These are phyloP conservation scores for Lasiurus borealis DNA, from an alignment of 2,113 vertebrate genomes.

Conservation along the genomic window DNA sequence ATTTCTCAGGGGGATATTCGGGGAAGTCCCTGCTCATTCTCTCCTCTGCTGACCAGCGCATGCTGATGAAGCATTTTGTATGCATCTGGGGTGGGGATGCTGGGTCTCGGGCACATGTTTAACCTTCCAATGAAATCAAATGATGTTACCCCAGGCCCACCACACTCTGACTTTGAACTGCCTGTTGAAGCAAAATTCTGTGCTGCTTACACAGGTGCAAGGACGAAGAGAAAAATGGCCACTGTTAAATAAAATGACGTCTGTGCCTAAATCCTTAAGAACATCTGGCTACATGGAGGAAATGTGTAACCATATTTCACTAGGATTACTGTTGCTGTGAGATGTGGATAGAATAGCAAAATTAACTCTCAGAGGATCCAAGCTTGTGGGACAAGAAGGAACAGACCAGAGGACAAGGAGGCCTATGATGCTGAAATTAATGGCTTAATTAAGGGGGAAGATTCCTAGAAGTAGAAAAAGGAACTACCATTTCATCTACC, in stretches of 20 bases:
- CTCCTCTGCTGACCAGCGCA: not conserved
- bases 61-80: no score
- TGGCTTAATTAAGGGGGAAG: not conserved
- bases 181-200: not conserved
- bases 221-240: not conserved
- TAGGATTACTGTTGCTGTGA: not conserved
- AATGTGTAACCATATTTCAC: not conserved
- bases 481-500: not conserved
- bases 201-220: not conserved
- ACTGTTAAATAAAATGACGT: not conserved
- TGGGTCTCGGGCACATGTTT: not conserved
- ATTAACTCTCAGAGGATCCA: not conserved
- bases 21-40: not conserved
- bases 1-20: not conserved
- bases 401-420: not conserved
- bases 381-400: not conserved
- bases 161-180: not conserved
- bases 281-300: not conserved
- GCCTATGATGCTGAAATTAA: not conserved
- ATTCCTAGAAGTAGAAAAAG: not conserved
- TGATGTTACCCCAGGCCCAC: not conserved
- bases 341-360: not conserved
- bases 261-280: not conserved
- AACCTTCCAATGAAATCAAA: not conserved
- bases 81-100: not conserved